Evolutionary conservation across 2,888 invertebrate genomes (phyloP).

Genomic region (Eudemis profundana): DNA sequence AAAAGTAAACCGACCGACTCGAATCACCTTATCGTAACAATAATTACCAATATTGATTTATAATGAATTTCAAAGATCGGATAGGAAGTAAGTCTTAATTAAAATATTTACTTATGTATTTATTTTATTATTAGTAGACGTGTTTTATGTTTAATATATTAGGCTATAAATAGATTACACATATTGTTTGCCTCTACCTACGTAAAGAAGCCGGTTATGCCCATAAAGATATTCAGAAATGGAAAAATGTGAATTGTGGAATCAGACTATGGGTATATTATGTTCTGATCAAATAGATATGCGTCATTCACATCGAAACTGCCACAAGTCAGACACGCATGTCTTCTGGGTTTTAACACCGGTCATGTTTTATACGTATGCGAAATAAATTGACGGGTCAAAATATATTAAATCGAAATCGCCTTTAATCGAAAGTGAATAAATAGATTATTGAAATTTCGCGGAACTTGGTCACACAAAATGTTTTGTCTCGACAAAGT

Average conservation of each 20-base stretch:
- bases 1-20: too few species aligned
- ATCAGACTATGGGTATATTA: constrained; percentile 16
- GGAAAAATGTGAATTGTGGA: constrained; percentile 24
- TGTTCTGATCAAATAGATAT: constrained; percentile 17
- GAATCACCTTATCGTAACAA: too few species aligned
- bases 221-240: constrained; percentile 15
- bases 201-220: constrained; percentile 11
- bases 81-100: too few species aligned
- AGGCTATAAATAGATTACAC: background rate
- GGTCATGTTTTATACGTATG: background rate
- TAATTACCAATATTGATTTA: too few species aligned
- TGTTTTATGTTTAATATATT: constrained; percentile 8
- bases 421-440: background rate
- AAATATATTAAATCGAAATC: background rate
- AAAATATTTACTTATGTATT: background rate
- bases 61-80: too few species aligned
- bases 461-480: background rate
- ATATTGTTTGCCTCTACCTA: background rate
- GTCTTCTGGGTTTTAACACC: background rate
- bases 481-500: constrained; percentile 8
- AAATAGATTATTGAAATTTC: constrained; percentile 5
- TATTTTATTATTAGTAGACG: background rate
- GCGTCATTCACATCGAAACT: constrained; percentile 14
- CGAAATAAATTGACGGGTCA: background rate
- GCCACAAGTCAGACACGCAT: background rate